Percentiles rank a stretch among this genome's conserved stretches.
phyloP scores from a whole-genome alignment of 2,888 invertebrate species.

The Temnothorax ravouxi region DNA sequence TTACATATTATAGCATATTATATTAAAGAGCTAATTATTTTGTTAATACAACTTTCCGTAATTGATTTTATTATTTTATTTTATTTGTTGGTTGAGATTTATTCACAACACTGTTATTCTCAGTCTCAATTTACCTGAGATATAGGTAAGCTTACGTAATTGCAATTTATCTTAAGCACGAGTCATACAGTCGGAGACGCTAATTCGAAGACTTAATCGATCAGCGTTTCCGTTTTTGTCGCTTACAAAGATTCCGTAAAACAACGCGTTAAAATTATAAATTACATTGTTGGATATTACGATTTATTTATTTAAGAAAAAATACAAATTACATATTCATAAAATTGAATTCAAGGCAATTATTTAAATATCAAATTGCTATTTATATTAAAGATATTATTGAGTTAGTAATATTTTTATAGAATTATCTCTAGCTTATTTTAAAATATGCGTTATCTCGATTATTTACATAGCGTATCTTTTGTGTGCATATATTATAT shows the following conservation, averaged over 20 bases:
- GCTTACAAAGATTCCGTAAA: constrained; percentile 48
- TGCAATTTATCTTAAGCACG: constrained; percentile 63
- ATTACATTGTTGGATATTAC: neutral
- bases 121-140: constrained; percentile 57
- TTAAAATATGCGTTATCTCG: neutral
- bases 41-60: neutral
- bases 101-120: neutral
- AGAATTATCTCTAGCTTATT: neutral
- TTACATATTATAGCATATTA: neutral
- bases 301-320: neutral
- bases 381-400: neutral
- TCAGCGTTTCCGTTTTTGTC: constrained; percentile 69
- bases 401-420: neutral
- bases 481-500: neutral
- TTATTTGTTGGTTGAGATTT: neutral
- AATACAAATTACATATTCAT: neutral
- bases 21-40: neutral
- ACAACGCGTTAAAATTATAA: neutral
- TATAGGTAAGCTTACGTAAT: constrained; percentile 71
- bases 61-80: neutral
- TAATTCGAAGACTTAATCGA: constrained; percentile 64
- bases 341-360: neutral
- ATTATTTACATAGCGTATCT: neutral
- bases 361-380: neutral
- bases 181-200: constrained; percentile 61